A percentile compares a stretch with the other conserved stretches of the same genome.
Conservation (phyloP, 35 echinoderm and acorn worm species). For the Anneissia japonica region DNA sequence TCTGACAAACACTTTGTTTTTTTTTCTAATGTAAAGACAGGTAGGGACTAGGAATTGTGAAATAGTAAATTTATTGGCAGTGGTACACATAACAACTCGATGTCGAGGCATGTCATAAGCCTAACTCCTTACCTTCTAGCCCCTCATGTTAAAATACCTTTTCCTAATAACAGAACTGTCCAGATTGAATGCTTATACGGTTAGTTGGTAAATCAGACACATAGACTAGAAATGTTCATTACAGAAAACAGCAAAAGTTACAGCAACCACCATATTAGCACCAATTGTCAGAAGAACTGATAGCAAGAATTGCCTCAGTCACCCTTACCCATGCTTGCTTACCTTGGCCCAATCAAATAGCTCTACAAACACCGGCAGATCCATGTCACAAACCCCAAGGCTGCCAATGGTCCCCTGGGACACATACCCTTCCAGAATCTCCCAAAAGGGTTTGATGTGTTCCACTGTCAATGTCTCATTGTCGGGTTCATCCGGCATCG, state of each 20-base stretch:
- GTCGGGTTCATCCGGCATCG: slow-evolving; percentile 67
- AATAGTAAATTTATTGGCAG: too few species aligned
- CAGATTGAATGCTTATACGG: too few species aligned
- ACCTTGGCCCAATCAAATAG: slow-evolving; percentile 81
- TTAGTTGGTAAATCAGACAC: not conserved
- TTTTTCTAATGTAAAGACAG: too few species aligned
- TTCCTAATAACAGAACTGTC: too few species aligned
- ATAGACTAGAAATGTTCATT: not conserved
- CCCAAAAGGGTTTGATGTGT: slow-evolving; percentile 83
- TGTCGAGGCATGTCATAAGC: too few species aligned
- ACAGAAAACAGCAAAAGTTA: not conserved
- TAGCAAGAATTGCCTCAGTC: not conserved
- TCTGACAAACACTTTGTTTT: too few species aligned
- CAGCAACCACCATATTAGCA: not conserved
- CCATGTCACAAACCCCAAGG: slow-evolving; percentile 78
- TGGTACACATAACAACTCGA: too few species aligned
- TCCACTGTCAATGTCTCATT: slow-evolving; percentile 64
- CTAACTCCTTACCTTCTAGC: too few species aligned
- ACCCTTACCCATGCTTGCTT: not conserved
- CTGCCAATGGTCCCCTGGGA: slow-evolving; percentile 41
- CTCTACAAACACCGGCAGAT: slow-evolving; percentile 49
- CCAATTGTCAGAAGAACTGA: not conserved
- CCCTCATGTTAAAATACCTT: too few species aligned
- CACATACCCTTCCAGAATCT: slow-evolving; percentile 64
- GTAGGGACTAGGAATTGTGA: too few species aligned